phyloP scores from a whole-genome alignment of 2,888 invertebrate species.

The Sphaeridia pumilis region DNA sequence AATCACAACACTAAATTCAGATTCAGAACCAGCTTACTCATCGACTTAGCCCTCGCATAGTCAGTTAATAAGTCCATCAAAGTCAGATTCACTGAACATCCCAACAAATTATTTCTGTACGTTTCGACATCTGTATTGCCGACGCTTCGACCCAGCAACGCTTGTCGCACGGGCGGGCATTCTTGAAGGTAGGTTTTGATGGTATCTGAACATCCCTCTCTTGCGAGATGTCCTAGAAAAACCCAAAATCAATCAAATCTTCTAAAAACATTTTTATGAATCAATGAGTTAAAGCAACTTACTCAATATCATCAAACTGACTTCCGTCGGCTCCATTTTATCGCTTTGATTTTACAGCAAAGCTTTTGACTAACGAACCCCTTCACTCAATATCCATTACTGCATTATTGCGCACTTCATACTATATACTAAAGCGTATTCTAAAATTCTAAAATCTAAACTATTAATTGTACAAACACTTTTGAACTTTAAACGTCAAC shows the following conservation, averaged over 20 bases:
- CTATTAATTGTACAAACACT: no score
- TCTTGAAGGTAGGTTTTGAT: conserved; percentile 13
- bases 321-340: conserved; percentile 14
- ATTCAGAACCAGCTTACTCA: conserved; percentile 11
- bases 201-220: conserved; percentile 16
- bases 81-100: conserved; percentile 8
- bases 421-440: no score
- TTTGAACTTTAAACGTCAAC: no score
- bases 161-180: conserved; percentile 5
- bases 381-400: background rate
- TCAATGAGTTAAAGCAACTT: conserved; percentile 9
- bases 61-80: conserved; percentile 13
- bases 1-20: no score
- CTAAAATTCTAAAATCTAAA: no score
- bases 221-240: conserved; percentile 17
- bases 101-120: conserved; percentile 9
- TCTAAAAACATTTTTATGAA: no score
- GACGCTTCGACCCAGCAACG: background rate
- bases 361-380: background rate
- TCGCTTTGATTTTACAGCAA: background rate
- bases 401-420: no score
- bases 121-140: conserved; percentile 4
- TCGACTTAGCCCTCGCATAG: conserved; percentile 14
- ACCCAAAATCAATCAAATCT: no score
- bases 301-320: conserved; percentile 15